Evolutionary conservation across 2,797 vertebrate species (phyloP).

Genomic region (Nasua narica): DNA sequence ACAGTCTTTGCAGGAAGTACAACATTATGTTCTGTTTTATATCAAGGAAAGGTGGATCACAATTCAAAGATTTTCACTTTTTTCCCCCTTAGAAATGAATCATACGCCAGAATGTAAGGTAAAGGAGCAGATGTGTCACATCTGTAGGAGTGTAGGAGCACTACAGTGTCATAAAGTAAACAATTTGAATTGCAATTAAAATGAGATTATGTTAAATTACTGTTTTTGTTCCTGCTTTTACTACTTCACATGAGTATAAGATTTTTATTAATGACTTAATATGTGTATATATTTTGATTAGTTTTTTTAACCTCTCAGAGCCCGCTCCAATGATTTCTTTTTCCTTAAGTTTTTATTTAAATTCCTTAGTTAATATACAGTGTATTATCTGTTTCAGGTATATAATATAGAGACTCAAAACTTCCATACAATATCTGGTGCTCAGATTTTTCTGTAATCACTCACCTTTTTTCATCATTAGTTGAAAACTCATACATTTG

Average conservation of each 20-base stretch:
- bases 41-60: neutral
- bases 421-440: neutral
- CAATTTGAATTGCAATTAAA: neutral
- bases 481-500: neutral
- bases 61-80: neutral
- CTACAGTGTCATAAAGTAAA: neutral
- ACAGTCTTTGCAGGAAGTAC: neutral
- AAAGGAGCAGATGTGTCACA: slow-evolving; percentile 39
- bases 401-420: neutral
- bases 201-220: neutral
- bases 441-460: neutral
- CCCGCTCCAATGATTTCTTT: neutral
- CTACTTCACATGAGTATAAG: neutral
- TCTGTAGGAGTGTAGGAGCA: no score
- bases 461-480: neutral
- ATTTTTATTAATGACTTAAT: neutral
- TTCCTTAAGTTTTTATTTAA: neutral
- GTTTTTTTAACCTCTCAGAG: neutral
- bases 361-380: neutral
- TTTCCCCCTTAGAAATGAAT: neutral
- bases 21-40: neutral
- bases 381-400: neutral
- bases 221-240: neutral
- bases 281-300: neutral
- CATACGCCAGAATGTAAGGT: neutral